phyloP scores from a whole-genome alignment of 2,113 vertebrate species.

The Elephas maximus region DNA sequence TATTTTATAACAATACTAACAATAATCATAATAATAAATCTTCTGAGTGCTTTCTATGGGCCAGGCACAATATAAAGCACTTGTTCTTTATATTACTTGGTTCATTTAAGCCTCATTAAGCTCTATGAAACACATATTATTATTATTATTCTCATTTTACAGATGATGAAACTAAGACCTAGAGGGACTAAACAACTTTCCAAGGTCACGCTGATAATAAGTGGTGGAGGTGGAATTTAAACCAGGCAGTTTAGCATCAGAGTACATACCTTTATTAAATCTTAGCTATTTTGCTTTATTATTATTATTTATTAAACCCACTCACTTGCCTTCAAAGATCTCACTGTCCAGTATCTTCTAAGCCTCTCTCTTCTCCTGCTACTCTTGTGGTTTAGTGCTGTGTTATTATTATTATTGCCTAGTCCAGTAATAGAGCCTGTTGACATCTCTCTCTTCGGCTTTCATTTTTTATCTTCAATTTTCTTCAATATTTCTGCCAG shows the following conservation, averaged over 20 bases:
- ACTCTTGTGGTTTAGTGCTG: neutral
- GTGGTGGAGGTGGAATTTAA: neutral
- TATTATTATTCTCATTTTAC: neutral
- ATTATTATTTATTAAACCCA: neutral
- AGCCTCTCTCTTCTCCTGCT: neutral
- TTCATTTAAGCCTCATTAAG: neutral
- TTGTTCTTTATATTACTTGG: neutral
- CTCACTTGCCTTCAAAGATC: neutral
- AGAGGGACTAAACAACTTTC: neutral
- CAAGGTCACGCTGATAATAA: conserved; percentile 14
- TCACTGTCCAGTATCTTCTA: neutral
- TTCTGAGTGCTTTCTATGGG: neutral
- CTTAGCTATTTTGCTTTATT: neutral
- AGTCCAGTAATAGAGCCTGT: neutral
- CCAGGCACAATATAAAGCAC: neutral
- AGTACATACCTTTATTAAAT: neutral
- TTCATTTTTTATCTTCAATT: conserved; percentile 21
- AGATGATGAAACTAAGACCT: neutral
- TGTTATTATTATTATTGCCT: neutral
- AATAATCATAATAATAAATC: neutral
- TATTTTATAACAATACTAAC: neutral
- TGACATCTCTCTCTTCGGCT: neutral
- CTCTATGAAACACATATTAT: neutral
- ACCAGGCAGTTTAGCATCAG: neutral
- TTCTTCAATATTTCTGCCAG: neutral